Evolutionary conservation across 2,797 vertebrate genomes (phyloP), one percentile per base, ranked within the genome.

Genomic region (Rallus crepitans): DNA sequence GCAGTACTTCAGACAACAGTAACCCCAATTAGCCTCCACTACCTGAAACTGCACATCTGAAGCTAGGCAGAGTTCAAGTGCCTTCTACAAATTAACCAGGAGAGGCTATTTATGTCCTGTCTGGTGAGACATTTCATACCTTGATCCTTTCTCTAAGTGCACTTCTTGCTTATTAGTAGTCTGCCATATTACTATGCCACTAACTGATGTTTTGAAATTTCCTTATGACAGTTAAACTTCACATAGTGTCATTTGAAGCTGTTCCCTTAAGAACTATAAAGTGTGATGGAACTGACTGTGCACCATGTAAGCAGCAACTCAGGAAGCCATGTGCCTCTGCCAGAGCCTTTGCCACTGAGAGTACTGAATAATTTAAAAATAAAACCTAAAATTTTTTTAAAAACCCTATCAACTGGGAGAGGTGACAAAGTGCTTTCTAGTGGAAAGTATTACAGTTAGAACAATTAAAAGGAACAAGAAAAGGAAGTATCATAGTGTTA

Each of bases 1-100:
- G 35, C 35, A 81, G 30, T 12, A n/a, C 27, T 84, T 71, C 9
- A 45, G 27, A 52, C 5, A 33, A 4, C 33, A 42, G 19, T 1
- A 70, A 45, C 7, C 9, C 19, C 50, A 47, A 4, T 31, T 15
- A 28, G 21, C 7, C 33, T 52, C 42, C 23, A 28, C 8, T 19
- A 2, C 50, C 81, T 30, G n/a, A 23, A 63, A 47, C 37, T 11
- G 35, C 7, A 2, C 20, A 14, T 7, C 11, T 0, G 1, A 42
- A 61, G 16, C 6, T 1, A 37, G 14, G 19, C 3, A n/a, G n/a
- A 61, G 13, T n/a, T 68, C 33, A 57, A 12, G 8, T 11, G 7
- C 25, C 37, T 64, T 35, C 50, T 42, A 24, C 35, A 71, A 65
- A 39, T 7, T 13, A 18, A 33, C 2, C 31, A 33, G 11, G 19